Percentiles rank a stretch among this genome's conserved stretches.
phyloP scores from a whole-genome alignment of 2,797 vertebrate species.

The Melanotaenia nigrans region DNA sequence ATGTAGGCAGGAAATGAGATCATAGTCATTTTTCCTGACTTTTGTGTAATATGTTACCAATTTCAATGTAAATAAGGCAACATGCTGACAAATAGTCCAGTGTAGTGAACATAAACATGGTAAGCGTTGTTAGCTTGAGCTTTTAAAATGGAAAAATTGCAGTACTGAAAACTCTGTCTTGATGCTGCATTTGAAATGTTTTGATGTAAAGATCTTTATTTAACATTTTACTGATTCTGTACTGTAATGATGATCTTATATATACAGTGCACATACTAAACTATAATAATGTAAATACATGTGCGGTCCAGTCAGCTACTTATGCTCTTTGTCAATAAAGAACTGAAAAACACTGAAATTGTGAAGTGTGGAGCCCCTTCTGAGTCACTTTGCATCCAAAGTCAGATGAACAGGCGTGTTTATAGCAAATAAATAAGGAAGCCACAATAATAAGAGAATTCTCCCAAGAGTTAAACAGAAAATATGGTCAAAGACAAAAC shows the following conservation, averaged over 20 bases:
- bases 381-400: neutral
- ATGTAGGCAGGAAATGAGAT: no score
- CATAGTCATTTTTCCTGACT: no score
- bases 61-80: no score
- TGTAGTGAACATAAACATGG: no score
- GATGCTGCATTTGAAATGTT: no score
- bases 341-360: neutral
- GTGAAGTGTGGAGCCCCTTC: neutral
- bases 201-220: constrained; percentile 4
- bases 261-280: constrained; percentile 10
- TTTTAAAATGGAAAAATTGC: no score
- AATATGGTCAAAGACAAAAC: constrained; percentile 41
- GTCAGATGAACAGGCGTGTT: neutral
- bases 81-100: neutral
- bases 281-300: neutral
- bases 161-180: no score
- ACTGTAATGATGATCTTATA: constrained; percentile 21
- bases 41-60: no score
- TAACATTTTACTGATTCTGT: constrained; percentile 19
- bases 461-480: neutral
- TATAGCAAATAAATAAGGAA: constrained; percentile 10
- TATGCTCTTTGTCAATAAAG: neutral
- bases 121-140: no score
- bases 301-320: constrained; percentile 1
- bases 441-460: neutral